Conservation (phyloP, 2,797 vertebrate genomes). For the Pogonophryne albipinna region DNA sequence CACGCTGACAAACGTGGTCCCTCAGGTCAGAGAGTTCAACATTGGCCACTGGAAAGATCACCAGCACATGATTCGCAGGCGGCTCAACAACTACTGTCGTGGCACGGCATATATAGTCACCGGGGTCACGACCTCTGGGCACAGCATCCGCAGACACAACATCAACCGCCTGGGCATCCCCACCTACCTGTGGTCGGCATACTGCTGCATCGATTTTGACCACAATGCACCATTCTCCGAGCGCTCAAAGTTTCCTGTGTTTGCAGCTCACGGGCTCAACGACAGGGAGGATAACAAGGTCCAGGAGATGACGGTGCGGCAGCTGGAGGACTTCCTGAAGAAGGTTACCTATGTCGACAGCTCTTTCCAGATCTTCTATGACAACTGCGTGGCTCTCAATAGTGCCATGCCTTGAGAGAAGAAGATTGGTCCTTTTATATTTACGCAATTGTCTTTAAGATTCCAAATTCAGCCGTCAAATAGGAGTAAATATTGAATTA, state of each 20-base stretch:
- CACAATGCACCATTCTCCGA: conserved; percentile 76
- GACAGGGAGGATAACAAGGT: conserved; percentile 64
- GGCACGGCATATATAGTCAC: conserved; percentile 76
- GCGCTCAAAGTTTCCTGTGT: conserved; percentile 79
- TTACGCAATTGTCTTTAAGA: too few relatives aligned
- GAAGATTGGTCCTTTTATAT: not conserved
- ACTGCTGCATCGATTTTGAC: conserved; percentile 79
- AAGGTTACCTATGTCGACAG: conserved; percentile 73
- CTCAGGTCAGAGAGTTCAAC: conserved; percentile 75
- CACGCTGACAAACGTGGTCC: conserved; percentile 83
- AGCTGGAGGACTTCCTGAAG: conserved; percentile 80
- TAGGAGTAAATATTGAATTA: not conserved
- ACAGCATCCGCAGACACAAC: conserved; percentile 75
- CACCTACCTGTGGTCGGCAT: conserved; percentile 81
- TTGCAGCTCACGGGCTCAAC: conserved; percentile 75
- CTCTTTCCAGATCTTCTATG: conserved; percentile 79
- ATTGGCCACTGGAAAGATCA: conserved; percentile 73
- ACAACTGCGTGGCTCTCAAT: conserved; percentile 69
- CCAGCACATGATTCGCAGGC: conserved; percentile 65
- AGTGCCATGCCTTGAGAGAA: conserved; percentile 3
- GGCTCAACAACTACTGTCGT: conserved; percentile 83
- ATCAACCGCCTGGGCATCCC: conserved; percentile 79
- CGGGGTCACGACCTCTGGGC: conserved; percentile 77
- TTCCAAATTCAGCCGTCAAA: not conserved
- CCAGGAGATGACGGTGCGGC: conserved; percentile 72